A percentile compares a stretch with the other conserved stretches of the same genome.
Evolutionary conservation across 1,140 invertebrate species (phyloP).

Genomic region (Drosophila orena): DNA sequence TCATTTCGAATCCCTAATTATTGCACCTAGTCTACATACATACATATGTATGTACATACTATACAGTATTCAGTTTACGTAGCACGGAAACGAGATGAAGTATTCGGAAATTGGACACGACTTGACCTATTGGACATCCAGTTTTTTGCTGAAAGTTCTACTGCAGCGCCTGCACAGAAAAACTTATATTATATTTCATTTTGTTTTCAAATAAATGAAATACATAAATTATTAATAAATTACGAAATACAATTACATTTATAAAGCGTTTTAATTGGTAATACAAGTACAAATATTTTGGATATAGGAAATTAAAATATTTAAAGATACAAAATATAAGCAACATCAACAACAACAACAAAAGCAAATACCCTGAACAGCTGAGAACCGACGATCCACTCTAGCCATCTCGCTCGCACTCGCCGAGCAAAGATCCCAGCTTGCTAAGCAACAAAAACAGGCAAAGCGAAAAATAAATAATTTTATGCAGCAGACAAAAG

Average conservation of each 20-base stretch:
- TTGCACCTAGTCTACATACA: neutral
- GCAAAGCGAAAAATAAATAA: slow-evolving; percentile 45
- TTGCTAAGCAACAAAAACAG: slow-evolving; percentile 14
- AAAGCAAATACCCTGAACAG: slow-evolving; percentile 1
- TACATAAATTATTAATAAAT: too few species aligned
- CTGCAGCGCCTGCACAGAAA: too few species aligned
- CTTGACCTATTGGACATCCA: neutral
- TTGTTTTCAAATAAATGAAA: too few species aligned
- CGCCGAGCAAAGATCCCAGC: slow-evolving; percentile 3
- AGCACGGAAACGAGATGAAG: too few species aligned
- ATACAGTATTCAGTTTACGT: too few species aligned
- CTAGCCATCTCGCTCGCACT: slow-evolving; percentile 13
- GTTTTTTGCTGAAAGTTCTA: too few species aligned
- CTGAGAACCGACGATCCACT: slow-evolving; percentile 22
- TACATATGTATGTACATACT: neutral
- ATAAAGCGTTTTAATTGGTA: too few species aligned
- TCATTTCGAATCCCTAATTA: slow-evolving; percentile 7
- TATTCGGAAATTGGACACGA: too few species aligned
- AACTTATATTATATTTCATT: too few species aligned
- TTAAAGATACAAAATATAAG: neutral
- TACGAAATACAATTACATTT: too few species aligned
- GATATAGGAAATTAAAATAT: too few species aligned
- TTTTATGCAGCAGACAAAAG: slow-evolving; percentile 57
- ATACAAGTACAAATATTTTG: too few species aligned
- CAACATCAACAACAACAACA: neutral